These are phyloP conservation scores for Sapayoa aenigma DNA, from an alignment of 2,113 vertebrate genomes.

Conservation along the genomic window DNA sequence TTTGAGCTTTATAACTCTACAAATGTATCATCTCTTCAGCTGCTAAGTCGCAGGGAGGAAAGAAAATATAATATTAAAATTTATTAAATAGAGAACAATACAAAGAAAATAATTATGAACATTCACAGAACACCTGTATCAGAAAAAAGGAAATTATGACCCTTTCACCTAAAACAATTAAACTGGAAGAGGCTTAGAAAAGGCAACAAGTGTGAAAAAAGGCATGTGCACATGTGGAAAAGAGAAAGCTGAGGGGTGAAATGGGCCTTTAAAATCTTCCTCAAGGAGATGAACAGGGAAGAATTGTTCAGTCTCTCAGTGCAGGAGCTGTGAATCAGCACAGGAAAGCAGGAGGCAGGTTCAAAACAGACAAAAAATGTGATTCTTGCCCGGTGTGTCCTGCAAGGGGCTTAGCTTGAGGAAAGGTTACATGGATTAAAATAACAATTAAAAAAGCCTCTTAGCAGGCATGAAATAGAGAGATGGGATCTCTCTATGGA, in stretches of 20 bases:
- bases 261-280: background rate
- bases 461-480: background rate
- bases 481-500: background rate
- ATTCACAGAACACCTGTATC: background rate
- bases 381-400: background rate
- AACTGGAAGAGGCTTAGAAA: background rate
- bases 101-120: background rate
- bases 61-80: background rate
- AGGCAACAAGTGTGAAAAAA: background rate
- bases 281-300: background rate
- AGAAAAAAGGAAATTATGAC: background rate
- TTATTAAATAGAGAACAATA: background rate
- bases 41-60: background rate
- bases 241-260: background rate
- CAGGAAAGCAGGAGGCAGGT: background rate
- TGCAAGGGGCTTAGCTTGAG: background rate
- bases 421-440: background rate
- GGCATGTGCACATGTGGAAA: background rate
- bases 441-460: background rate
- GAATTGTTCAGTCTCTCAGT: background rate
- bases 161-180: background rate
- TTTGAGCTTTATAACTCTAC: background rate
- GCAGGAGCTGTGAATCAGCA: background rate
- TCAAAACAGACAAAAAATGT: background rate
- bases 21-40: background rate